Evolutionary conservation across 1,140 invertebrate genomes (phyloP), one percentile per base, ranked within the genome.

Genomic region (Hormaphis cornu): DNA sequence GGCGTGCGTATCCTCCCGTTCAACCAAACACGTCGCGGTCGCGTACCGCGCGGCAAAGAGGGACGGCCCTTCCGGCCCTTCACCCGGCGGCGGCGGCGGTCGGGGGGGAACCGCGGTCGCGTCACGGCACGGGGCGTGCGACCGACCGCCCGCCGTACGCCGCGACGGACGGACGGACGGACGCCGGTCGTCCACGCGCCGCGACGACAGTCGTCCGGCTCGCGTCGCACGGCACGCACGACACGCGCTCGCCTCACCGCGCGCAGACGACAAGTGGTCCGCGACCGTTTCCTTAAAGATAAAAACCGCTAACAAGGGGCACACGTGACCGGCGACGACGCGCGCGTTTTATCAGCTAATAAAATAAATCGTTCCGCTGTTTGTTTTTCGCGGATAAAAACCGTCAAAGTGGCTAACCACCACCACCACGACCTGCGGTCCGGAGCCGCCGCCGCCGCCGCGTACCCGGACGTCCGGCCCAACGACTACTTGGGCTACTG

Each of bases 71-170:
- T 63, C 59, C 59, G 59, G 24, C 46, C 28, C 26, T 8, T 26
- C 16, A 5, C 20, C 24, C 74, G 74, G 56, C 20, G 56, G n/a
- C n/a, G n/a, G n/a, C 53, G 18, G 30, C 37, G 53, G 53, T 56
- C n/a, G 53, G 53, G 53, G 53, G 53, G 52, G 0, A 14, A 14
- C 14, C 52, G 52, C 7, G 4, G 53, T 56, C 33, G 53, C 53
- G 53, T n/a, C n/a, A n/a, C n/a, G n/a, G n/a, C n/a, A 26, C 28
- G 37, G 75, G 74, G 56, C 20, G 56, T 33, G 28, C 12, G 28
- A 30, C 28, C 18, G 53, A 30, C 26, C 52, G 69, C n/a, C 28
- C 20, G 40, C 35, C 22, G 52, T 40, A 30, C 37, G 53, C 26
- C 50, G 53, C 28, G 56, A 8, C 20, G 3, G 37, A 12, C 14